Evolutionary conservation across 2,113 vertebrate genomes (phyloP), one percentile per base, ranked within the genome.

Genomic region (Eudorcas thomsonii): DNA sequence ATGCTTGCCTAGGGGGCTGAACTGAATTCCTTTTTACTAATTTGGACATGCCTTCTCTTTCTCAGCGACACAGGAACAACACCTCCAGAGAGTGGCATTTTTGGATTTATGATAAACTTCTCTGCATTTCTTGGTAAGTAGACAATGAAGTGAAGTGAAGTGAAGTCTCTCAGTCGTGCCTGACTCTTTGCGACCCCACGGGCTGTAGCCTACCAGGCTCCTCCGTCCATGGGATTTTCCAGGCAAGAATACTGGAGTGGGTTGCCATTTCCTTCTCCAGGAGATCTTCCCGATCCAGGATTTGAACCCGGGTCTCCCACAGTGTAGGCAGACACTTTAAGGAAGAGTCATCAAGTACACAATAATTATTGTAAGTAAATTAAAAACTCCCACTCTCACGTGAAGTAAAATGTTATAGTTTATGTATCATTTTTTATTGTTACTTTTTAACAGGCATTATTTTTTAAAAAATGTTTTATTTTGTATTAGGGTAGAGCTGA

Each of bases 91-190:
- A 99, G 99, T 43, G 99, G 99, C 62, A 98, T 99, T 71, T 99
- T 99, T 98, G 99, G 99, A 45, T 98, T 99, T 98, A 99, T 99
- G 99, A 99, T 99, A 52, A 99, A 99, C 90, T 98, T 99, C 95
- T 99, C 99, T 57, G 99, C 99, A 48, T 99, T 99, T 98, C 98
- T 99, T 99, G 99, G 99, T 99, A 99, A 92, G 99, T 98, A 87
- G 30, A 13, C 50, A 45, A 23, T 60, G 67, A 74, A 12, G n/a
- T 12, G 67, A 71, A 36, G 8, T 71, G n/a, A 36, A 23, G n/a
- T 71, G 64, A 71, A 71, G 36, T 67, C 7, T 1, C 33, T 19
- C 62, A n/a, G 62, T 67, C 3, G 15, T n/a, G 62, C 17, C 62
- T 0, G 5, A 74, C 19, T 74, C 21, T 36, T 71, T 74, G 67